Evolutionary conservation across 2,113 vertebrate genomes (phyloP).

Genomic region (Diglossa brunneiventris): DNA sequence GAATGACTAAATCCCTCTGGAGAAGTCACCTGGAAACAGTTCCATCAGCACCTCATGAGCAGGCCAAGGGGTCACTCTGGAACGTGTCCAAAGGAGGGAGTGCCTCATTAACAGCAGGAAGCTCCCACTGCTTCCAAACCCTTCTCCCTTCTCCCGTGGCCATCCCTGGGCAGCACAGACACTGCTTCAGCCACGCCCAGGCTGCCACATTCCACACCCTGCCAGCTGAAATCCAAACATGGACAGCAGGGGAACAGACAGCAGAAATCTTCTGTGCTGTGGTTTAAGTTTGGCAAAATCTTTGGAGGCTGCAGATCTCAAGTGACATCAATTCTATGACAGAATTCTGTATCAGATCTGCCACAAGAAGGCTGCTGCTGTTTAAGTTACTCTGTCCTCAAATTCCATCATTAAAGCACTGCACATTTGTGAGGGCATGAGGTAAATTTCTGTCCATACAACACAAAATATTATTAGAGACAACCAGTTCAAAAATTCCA

Average conservation of each 20-base stretch:
- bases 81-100: accelerated
- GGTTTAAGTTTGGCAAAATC: background rate
- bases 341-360: background rate
- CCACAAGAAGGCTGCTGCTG: background rate
- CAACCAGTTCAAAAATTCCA: background rate
- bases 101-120: background rate
- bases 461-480: background rate
- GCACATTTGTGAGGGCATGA: accelerated
- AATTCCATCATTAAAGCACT: background rate
- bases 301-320: background rate
- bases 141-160: background rate
- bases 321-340: accelerated
- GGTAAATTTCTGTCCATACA: background rate
- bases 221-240: background rate
- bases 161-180: background rate
- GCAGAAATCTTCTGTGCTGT: background rate
- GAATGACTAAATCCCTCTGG: background rate
- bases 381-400: background rate
- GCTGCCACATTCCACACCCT: background rate
- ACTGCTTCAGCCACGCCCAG: background rate
- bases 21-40: slow-evolving; percentile 29
- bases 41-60: background rate
- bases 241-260: background rate
- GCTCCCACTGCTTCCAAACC: background rate
- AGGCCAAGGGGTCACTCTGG: background rate